These are phyloP conservation scores for Vultur gryphus DNA, from an alignment of 2,797 vertebrate species.

Conservation along the genomic window DNA sequence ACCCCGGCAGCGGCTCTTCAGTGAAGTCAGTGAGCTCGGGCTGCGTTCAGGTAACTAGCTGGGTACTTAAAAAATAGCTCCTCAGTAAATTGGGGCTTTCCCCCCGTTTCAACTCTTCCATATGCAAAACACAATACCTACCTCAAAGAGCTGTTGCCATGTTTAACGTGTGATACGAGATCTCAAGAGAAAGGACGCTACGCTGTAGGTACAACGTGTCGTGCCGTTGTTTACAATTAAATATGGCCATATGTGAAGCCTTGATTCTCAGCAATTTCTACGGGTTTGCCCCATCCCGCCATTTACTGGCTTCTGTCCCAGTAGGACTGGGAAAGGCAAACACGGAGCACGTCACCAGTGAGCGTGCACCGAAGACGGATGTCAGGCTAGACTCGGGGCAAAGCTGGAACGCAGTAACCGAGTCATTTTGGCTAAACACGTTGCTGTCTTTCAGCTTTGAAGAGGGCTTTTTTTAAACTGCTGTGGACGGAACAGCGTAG, in stretches of 20 bases:
- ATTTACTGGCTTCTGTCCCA: background rate
- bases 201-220: rapidly evolving
- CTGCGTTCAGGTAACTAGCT: background rate
- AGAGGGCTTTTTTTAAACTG: background rate
- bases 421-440: background rate
- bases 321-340: background rate
- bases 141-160: background rate
- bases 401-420: background rate
- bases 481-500: background rate
- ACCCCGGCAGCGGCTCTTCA: background rate
- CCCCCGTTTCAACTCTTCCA: background rate
- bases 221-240: background rate
- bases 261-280: rapidly evolving
- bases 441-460: background rate
- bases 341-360: rapidly evolving
- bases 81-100: background rate
- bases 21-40: rapidly evolving
- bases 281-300: background rate
- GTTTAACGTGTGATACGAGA: rapidly evolving
- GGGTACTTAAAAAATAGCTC: background rate
- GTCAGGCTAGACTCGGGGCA: background rate
- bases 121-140: constrained; percentile 16
- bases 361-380: rapidly evolving
- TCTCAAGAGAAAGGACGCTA: rapidly evolving
- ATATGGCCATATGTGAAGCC: rapidly evolving